phyloP scores from a whole-genome alignment of 2,888 invertebrate genomes.

The Drosophila sordidapex region DNA sequence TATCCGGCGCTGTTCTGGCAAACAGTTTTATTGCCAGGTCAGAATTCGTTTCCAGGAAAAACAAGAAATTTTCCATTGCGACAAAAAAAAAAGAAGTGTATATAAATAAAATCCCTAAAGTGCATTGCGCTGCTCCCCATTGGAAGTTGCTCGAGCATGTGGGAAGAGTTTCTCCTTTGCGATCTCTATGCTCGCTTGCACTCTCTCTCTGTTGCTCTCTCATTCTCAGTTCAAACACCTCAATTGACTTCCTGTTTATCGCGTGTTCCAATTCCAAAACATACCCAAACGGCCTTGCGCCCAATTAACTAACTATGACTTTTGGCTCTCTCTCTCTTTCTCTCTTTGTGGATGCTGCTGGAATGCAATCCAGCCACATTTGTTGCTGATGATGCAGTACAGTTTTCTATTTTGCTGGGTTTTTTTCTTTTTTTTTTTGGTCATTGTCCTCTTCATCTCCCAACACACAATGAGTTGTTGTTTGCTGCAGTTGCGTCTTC shows the following conservation, averaged over 20 bases:
- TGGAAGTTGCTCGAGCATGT: neutral
- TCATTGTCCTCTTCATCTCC: conserved; percentile 58
- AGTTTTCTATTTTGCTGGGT: conserved; percentile 50
- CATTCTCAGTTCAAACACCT: conserved; percentile 57
- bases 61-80: conserved; percentile 44
- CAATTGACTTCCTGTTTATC: conserved; percentile 53
- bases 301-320: conserved; percentile 60
- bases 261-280: conserved; percentile 64
- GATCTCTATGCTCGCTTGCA: conserved; percentile 14
- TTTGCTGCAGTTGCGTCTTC: conserved; percentile 17
- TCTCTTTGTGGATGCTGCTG: conserved; percentile 27
- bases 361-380: conserved; percentile 60
- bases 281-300: conserved; percentile 71
- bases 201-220: conserved; percentile 5
- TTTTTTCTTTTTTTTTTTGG: conserved; percentile 58
- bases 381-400: conserved; percentile 44
- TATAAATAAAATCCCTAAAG: conserved; percentile 3
- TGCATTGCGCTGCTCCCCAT: conserved; percentile 8
- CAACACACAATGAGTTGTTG: conserved; percentile 44
- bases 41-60: conserved; percentile 33
- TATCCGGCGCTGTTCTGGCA: conserved; percentile 36
- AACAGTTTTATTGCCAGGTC: conserved; percentile 56
- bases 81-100: conserved; percentile 7
- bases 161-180: conserved; percentile 16
- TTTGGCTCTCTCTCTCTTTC: conserved; percentile 28